Base-by-base conservation (phyloP, 2,113 vertebrate genomes). In the Setophaga petechia region DNA sequence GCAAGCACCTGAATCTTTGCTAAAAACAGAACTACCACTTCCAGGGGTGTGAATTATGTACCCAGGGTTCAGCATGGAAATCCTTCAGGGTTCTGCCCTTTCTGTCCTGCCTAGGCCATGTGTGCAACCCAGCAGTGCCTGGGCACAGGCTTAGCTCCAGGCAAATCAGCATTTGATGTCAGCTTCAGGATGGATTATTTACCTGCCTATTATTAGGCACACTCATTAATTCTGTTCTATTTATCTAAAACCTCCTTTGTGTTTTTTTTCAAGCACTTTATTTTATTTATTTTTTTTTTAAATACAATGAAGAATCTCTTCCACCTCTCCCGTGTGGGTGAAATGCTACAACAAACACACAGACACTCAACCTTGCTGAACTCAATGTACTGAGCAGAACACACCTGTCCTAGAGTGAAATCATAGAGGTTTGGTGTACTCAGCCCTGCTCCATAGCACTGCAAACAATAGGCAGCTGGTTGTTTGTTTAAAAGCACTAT, bases 231-330 rank as follows among this genome's bases (percentile, higher is more conserved):
- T 79, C 24, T 39, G 11, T 71, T 68, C 3, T 31, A 25, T 67
- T 86, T 62, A 90, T 76, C 58, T 57, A 27, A 85, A 93, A 47
- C 41, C 51, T 90, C 67, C 37, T 51, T 63, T 31, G n/a, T 18
- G 4, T 88, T 80, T 66, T 88, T 88, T 83, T n/a, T 82, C 30
- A 84, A 94, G 96, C 95, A 97, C 95, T 94, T 97, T 96, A 87
- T 86, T 95, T 87, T 15, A 46, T 92, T 82, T 84, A 66, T 23
- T 66, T 28, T 35, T 35, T 67, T 33, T 37, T 37, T 37, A 37
- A 81, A 49, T 5, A 14, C 23, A 5, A 43, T 0, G 11, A 88
- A 51, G 21, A 39, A 39, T 41, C 72, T 62, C 28, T 44, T 35
- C 82, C 90, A 31, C 82, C 62, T 76, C 67, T 66, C 59, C 68